These are phyloP conservation scores for Sycobia sp. DNA, from an alignment of 1,140 invertebrate species.

Conservation along the genomic window DNA sequence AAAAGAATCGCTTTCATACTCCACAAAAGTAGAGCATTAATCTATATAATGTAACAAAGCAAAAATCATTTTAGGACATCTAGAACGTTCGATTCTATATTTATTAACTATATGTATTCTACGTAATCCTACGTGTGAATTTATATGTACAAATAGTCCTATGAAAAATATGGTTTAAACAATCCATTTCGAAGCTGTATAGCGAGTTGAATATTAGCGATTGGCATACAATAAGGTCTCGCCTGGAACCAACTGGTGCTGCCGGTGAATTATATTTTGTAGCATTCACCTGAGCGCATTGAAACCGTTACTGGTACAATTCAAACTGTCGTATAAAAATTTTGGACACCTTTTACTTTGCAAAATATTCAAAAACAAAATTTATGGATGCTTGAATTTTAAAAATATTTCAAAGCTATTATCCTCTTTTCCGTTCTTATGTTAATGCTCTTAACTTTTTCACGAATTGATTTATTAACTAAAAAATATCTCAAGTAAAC, in stretches of 20 bases:
- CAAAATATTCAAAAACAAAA: no score
- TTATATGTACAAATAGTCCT: slow-evolving; percentile 14
- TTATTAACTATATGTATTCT: slow-evolving; percentile 16
- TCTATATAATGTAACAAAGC: slow-evolving; percentile 4
- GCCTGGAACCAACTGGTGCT: neutral
- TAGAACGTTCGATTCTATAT: neutral
- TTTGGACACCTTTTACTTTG: no score
- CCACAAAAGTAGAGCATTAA: slow-evolving; percentile 8
- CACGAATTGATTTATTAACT: no score
- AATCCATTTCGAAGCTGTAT: slow-evolving; percentile 16
- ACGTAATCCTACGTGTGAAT: slow-evolving; percentile 1
- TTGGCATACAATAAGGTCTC: slow-evolving; percentile 2
- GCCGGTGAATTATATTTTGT: no score
- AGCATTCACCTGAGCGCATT: no score
- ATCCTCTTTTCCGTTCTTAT: no score
- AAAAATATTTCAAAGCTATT: no score
- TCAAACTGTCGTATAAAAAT: no score
- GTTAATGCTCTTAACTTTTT: no score
- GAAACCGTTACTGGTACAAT: no score
- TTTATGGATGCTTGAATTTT: no score
- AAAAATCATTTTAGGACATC: slow-evolving; percentile 2
- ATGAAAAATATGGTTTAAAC: slow-evolving; percentile 25
- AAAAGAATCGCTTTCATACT: slow-evolving; percentile 2
- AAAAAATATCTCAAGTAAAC: no score
- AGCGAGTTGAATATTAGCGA: neutral